Evolutionary conservation across 2,113 vertebrate species (phyloP), one percentile per base, ranked within the genome.

Genomic region (Marcusenius ussheri): DNA sequence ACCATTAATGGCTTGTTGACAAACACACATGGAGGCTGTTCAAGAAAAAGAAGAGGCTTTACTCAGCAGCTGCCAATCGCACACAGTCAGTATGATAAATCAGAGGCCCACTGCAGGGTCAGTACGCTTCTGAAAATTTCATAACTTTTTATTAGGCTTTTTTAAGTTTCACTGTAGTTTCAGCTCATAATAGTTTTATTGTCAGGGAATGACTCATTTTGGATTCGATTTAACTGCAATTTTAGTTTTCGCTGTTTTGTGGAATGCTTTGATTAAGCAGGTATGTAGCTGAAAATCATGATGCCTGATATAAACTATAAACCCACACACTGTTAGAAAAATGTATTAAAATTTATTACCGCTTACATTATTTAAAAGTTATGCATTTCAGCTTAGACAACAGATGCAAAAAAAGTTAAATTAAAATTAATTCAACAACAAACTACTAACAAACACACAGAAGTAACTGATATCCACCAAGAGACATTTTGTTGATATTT

Each of bases 1-100:
- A 99, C 93, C 0, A 88, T 83, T 21, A 99, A 92, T 2, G 93
- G 93, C 85, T 97, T 92, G 0, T 98, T 97, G 91, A 94, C 94
- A 62, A 97, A 90, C 31, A 99, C 94, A 1, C 94, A 95, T 0
- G 98, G 97, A 27, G 97, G 96, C 98, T 99, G 92, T 51, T 92
- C 91, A 42, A 90, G 70, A 92, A 91, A n/a, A 50, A 39, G 8
- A 90, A 90, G 21, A 51, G 17, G 49, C 11, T 31, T 87, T 53
- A 51, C 31, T 19, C 47, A 24, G 2, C 80, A 47, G 80, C 80
- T 45, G 31, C 35, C 19, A 83, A 19, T 46, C 5, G 35, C 66
- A 13, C 27, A 31, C 66, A 74, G 13, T 74, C 31, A 74, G 70
- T 4, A 4, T 74, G 31, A 15, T 35, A 5, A 31, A 35, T 74